Percentiles rank a stretch among this genome's conserved stretches.
Conservation (phyloP, 1,140 invertebrate genomes). For the Chlorops oryzae region DNA sequence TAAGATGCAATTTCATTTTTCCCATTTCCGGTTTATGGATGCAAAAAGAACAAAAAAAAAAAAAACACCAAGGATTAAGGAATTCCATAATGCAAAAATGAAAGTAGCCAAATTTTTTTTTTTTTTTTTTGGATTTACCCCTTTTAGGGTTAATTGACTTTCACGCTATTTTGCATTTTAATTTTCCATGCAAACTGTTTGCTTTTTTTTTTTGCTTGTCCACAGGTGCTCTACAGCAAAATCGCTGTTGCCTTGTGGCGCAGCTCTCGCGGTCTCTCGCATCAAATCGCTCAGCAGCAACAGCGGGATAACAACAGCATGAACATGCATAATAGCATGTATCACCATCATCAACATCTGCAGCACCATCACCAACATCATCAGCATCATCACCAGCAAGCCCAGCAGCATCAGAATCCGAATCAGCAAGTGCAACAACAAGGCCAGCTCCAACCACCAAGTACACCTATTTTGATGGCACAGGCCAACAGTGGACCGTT, state of each 20-base stretch:
- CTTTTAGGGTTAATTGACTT: too few relatives aligned
- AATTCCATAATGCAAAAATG: background rate
- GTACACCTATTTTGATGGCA: slow-evolving; percentile 12
- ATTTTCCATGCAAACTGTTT: too few relatives aligned
- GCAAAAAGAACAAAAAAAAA: background rate
- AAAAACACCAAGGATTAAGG: background rate
- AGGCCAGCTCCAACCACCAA: background rate
- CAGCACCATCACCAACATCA: slow-evolving; percentile 25
- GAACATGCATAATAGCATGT: slow-evolving; percentile 43
- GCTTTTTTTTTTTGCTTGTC: slow-evolving; percentile 12
- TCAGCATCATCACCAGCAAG: slow-evolving; percentile 27
- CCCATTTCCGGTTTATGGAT: background rate
- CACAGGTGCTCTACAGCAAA: slow-evolving; percentile 61
- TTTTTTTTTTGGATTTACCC: too few relatives aligned
- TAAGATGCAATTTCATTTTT: slow-evolving; percentile 44
- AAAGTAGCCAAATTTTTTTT: background rate
- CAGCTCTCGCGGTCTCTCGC: slow-evolving; percentile 56
- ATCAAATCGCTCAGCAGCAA: slow-evolving; percentile 39
- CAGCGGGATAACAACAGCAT: slow-evolving; percentile 32
- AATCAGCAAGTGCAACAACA: slow-evolving; percentile 16
- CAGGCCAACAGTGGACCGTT: slow-evolving; percentile 29
- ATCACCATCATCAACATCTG: slow-evolving; percentile 28
- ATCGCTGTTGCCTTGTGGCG: slow-evolving; percentile 69
- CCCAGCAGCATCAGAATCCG: slow-evolving; percentile 15
- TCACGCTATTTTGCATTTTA: too few relatives aligned